A percentile compares a stretch with the other conserved stretches of the same genome.
These are phyloP conservation scores for Ormyrus labotus DNA, from an alignment of 2,888 invertebrate genomes.

Conservation along the genomic window DNA sequence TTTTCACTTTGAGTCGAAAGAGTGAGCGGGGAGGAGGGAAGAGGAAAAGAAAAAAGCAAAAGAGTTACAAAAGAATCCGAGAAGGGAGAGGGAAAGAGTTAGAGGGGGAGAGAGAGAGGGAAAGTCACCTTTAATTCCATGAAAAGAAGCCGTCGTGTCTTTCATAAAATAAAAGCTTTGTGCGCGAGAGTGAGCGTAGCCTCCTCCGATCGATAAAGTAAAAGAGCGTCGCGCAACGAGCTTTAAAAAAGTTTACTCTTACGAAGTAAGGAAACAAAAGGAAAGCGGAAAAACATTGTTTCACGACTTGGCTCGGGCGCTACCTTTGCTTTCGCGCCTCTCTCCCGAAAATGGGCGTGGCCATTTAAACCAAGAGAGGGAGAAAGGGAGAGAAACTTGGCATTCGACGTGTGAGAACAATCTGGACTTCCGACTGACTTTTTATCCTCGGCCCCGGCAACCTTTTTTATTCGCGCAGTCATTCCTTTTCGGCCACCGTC, in stretches of 20 bases:
- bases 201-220: constrained; percentile 48
- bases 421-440: constrained; percentile 47
- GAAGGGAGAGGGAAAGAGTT: neutral
- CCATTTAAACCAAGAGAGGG: constrained; percentile 44
- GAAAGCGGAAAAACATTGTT: constrained; percentile 51
- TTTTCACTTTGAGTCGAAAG: constrained; percentile 40
- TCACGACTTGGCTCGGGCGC: constrained; percentile 45
- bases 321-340: neutral
- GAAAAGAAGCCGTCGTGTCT: constrained; percentile 52
- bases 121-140: constrained; percentile 52
- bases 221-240: constrained; percentile 53
- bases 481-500: neutral
- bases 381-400: constrained; percentile 35
- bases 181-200: neutral
- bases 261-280: constrained; percentile 52
- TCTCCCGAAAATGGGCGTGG: constrained; percentile 45
- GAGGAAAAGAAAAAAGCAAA: neutral
- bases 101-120: constrained; percentile 9
- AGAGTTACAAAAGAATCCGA: constrained; percentile 19
- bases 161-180: constrained; percentile 53
- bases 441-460: constrained; percentile 16
- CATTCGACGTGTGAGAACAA: constrained; percentile 51
- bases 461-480: neutral
- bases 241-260: constrained; percentile 52
- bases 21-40: neutral